Percentiles rank a stretch among this genome's conserved stretches.
Evolutionary conservation across 2,797 vertebrate genomes (phyloP).

Genomic region (Megalops cyprinoides): DNA sequence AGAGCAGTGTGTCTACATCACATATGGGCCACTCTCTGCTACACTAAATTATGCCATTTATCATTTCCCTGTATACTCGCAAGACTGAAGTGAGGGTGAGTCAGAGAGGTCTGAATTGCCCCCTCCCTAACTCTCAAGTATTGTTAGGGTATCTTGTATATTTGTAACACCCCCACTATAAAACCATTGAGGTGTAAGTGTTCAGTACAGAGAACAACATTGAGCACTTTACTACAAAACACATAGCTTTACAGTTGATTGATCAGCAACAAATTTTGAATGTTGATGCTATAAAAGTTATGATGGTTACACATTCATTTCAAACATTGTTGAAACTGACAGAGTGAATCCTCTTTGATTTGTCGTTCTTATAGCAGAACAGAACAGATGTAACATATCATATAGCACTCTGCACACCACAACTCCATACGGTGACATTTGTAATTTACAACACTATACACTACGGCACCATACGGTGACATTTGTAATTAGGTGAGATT

Average conservation of each 20-base stretch:
- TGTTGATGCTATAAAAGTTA: not conserved
- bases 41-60: conserved; percentile 29
- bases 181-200: too few relatives aligned
- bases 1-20: conserved; percentile 41
- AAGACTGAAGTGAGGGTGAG: conserved; percentile 48
- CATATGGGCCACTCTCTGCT: conserved; percentile 39
- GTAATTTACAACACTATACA: too few relatives aligned
- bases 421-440: too few relatives aligned
- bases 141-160: conserved; percentile 32
- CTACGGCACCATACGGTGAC: too few relatives aligned
- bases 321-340: too few relatives aligned
- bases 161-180: too few relatives aligned
- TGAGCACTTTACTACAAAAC: not conserved
- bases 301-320: not conserved
- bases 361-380: too few relatives aligned
- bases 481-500: too few relatives aligned
- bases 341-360: too few relatives aligned
- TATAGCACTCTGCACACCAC: too few relatives aligned
- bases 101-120: conserved; percentile 25
- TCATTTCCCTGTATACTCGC: conserved; percentile 24
- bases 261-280: not conserved
- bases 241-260: not conserved
- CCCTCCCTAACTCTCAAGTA: not conserved
- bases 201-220: not conserved
- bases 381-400: too few relatives aligned